Base-by-base conservation (phyloP, 2,113 vertebrate genomes). In the Felis catus region DNA sequence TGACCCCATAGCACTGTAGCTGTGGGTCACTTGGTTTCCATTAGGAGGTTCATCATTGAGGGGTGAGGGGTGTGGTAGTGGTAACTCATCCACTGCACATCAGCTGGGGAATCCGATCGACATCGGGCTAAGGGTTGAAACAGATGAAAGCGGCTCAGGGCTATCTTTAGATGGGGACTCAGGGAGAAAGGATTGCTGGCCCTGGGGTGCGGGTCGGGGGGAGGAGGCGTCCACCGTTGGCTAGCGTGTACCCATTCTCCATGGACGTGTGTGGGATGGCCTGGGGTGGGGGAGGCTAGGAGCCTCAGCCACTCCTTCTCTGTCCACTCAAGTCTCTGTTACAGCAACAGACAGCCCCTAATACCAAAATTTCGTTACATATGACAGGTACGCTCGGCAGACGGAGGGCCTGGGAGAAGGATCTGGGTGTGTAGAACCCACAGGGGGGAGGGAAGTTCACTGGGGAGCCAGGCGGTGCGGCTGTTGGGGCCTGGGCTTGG, bases 401-500 rank as follows among this genome's bases (percentile, higher is more conserved):
- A 48, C 11, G n/a, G 29, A 83, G 29, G 55, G 19, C 7, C 21
- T 23, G 27, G 45, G 5, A 80, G 53, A 91, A 5, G 18, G 66
- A 36, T 8, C 53, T 25, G 31, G 74, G 91, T 1, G 31, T 25
- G 2, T 3, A 14, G 53, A 15, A 58, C 31, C n/a, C 8, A 4
- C 19, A 0, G 0, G 0, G 1, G 7, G 21, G 31, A 7, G 19
- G 18, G 18, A 1, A 5, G 86, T 23, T 2, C 55, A 27, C 41
- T 0, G 0, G 48, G 79, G 36, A 86, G 29, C 45, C 29, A n/a
- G 31, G 48, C 21, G 7, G 41, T 3, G 5, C 7, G 45, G 73
- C 61, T 23, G 8, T 53, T 23, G 29, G 55, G 41, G 33, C n/a
- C 39, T 7, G 61, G 79, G 19, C 19, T 89, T 61, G 58, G 65